phyloP scores from a whole-genome alignment of 2,888 invertebrate genomes.

The Ferdinandea cuprea region DNA sequence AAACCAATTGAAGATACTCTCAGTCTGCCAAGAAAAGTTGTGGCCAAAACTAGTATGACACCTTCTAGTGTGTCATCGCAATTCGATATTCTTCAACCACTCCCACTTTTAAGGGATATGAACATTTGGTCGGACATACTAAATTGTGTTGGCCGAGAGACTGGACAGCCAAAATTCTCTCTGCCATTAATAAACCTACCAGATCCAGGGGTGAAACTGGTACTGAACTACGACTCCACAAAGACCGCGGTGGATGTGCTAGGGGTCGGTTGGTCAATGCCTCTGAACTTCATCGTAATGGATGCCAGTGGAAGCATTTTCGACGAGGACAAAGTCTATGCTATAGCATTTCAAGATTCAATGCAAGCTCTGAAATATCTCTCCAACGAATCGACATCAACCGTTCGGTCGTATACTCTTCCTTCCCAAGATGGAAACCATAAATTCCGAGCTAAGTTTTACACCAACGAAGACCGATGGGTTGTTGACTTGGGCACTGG shows the following conservation, averaged over 20 bases:
- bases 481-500: constrained; percentile 35
- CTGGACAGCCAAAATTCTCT: constrained; percentile 26
- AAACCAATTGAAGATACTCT: no score
- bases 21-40: no score
- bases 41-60: constrained; percentile 1
- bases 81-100: neutral
- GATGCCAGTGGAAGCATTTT: constrained; percentile 36
- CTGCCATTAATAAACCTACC: constrained; percentile 22
- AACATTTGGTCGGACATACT: constrained; percentile 20
- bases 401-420: neutral
- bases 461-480: constrained; percentile 19
- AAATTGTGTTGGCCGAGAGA: constrained; percentile 5
- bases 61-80: no score
- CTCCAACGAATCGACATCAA: constrained; percentile 6
- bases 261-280: constrained; percentile 44
- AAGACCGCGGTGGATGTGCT: constrained; percentile 1
- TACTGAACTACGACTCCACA: constrained; percentile 22
- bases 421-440: neutral
- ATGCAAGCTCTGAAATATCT: neutral
- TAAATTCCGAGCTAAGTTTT: constrained; percentile 29
- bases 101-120: constrained; percentile 19
- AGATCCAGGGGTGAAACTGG: constrained; percentile 21
- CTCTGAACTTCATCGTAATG: constrained; percentile 25
- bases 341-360: constrained; percentile 25
- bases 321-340: constrained; percentile 8